Evolutionary conservation across 2,113 vertebrate genomes (phyloP).

Genomic region (Equus przewalskii): DNA sequence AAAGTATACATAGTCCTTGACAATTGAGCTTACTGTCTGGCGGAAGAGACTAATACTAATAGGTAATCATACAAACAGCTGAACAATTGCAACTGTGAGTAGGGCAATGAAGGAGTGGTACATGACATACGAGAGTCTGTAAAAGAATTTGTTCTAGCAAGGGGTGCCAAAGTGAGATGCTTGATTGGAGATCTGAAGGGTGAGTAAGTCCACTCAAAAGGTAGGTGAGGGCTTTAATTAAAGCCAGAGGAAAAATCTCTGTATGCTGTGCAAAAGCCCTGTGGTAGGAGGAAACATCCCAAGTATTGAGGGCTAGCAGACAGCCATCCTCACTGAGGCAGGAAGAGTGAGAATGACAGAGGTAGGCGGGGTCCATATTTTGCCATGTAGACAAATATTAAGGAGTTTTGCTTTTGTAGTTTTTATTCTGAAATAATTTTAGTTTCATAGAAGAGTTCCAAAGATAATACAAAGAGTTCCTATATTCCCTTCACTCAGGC

Average conservation of each 20-base stretch:
- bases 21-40: background rate
- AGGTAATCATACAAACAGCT: background rate
- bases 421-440: conserved; percentile 14
- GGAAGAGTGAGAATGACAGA: background rate
- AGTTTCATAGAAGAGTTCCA: background rate
- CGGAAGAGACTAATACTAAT: background rate
- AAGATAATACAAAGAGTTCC: background rate
- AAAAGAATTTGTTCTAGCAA: background rate
- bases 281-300: background rate
- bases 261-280: background rate
- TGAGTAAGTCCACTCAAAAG: background rate
- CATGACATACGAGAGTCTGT: accelerated
- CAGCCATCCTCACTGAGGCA: background rate
- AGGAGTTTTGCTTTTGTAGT: background rate
- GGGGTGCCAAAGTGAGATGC: background rate
- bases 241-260: background rate
- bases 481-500: background rate
- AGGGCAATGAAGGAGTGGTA: background rate
- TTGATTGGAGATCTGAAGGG: background rate
- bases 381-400: background rate
- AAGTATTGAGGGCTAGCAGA: no score
- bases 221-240: background rate
- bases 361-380: background rate
- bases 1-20: background rate
- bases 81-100: background rate